Base-by-base conservation (phyloP, 2,888 invertebrate species). In the Seira musarum region DNA sequence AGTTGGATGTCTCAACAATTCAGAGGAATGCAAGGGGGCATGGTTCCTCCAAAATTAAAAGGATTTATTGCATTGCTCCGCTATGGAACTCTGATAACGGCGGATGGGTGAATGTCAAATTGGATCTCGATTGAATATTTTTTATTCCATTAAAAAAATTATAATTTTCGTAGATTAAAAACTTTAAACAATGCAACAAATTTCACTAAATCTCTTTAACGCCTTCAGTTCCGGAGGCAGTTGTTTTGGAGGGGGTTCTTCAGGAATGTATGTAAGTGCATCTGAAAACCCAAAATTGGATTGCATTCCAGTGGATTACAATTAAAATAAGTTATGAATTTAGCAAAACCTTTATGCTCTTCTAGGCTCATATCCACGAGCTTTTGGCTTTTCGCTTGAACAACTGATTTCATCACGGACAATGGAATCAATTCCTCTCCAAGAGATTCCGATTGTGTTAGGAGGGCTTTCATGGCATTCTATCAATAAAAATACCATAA, bases 51-150 rank as follows among this genome's bases (percentile, higher is more conserved):
- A 2, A 61, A 67, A 67, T 70, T 0, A 81, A 68, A 61, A 64
- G 57, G 35, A 24, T 83, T 70, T 80, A 80, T 53, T 83, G 83
- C 61, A 10, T 78, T 15, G 83, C 83, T 19, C 83, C 83, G 0
- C 10, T 80, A 21, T 82, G 82, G 79, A 77, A 82, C 24, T 80
- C 80, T 0, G 24, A 71, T 25, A n/a, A n/a, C n/a, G 75, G 65
- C 6, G 24, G 63, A 1, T 80, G 80, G 80, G 68, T 57, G 19
- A 49, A 82, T 49, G 75, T 68, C 0, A 71, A n/a, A n/a, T n/a
- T n/a, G n/a, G n/a, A n/a, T n/a, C n/a, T n/a, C n/a, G n/a, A n/a
- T n/a, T n/a, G n/a, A n/a, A n/a, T n/a, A n/a, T n/a, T n/a, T n/a
- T n/a, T n/a, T n/a, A n/a, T n/a, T n/a, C n/a, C n/a, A n/a, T n/a